Evolutionary conservation across 2,888 invertebrate species (phyloP), one percentile per base, ranked within the genome.

Genomic region (Sesia bembeciformis): DNA sequence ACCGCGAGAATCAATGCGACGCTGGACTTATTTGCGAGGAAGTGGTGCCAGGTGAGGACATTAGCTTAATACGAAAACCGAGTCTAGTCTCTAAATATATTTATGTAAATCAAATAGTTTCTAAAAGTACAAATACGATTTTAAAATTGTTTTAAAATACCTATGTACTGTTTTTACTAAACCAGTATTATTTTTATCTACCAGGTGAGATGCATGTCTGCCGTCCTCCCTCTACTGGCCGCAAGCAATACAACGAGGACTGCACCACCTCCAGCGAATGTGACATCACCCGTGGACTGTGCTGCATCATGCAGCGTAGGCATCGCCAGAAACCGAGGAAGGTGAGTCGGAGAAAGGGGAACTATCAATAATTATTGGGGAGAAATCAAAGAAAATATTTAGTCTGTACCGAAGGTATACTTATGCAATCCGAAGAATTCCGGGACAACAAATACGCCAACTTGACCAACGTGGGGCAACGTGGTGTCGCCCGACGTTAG

Each of bases 301-400:
- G 97, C 87, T 97, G 97, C 84, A 96, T 96, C 83, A 87, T 96
- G 68, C 95, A 96, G 68, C 92, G 96, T 60, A 92, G 96, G 63
- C 96, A 97, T 81, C 92, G 96, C 50, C 96, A 95, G 88, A 93
- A 94, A 63, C 92, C 96, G 1, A 91, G 96, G 82, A 95, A 96
- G 92, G 95, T 95, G 78, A 73, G 70, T 3, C 38, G 2, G 2
- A 23, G 1, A 23, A 23, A 2, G 23, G 23, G 23, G 23, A 23
- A 23, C 23, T 23, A 23, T 23, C 23, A 23, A 23, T 23, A 23
- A 23, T 23, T 23, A 23, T 23, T 23, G 23, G 23, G 23, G 23
- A 23, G 23, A 23, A 23, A 23, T 23, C 23, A 23, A 23, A 23
- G 23, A 23, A 23, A 23, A 23, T 23, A 23, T 23, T 23, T 23